Conservation (phyloP, 2,797 vertebrate species). For the Argyrosomus regius region DNA sequence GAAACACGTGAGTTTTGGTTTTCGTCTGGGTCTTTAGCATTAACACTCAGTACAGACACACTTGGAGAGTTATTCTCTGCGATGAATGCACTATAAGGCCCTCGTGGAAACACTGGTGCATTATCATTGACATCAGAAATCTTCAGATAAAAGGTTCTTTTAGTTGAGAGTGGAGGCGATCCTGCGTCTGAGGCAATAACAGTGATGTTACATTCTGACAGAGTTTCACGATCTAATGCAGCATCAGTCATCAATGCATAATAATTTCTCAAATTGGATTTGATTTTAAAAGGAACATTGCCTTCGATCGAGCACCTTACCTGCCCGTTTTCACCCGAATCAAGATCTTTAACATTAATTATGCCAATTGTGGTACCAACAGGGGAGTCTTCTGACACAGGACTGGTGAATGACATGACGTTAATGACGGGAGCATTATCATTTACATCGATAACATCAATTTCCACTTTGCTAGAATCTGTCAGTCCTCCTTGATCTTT, state of each 20-base stretch:
- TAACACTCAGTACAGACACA: conserved; percentile 64
- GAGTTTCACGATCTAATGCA: conserved; percentile 76
- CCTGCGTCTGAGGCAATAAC: conserved; percentile 76
- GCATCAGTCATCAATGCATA: conserved; percentile 71
- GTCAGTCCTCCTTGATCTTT: conserved; percentile 80
- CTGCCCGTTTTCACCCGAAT: conserved; percentile 71
- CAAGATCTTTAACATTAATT: conserved; percentile 82
- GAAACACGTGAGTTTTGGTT: conserved; percentile 82
- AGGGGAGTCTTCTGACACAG: conserved; percentile 84
- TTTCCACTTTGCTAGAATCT: conserved; percentile 79
- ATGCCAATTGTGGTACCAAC: conserved; percentile 82
- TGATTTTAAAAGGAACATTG: conserved; percentile 63
- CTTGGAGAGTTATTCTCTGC: conserved; percentile 71
- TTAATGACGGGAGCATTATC: conserved; percentile 87
- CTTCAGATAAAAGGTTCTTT: conserved; percentile 61
- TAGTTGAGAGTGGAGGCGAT: conserved; percentile 66
- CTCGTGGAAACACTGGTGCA: conserved; percentile 71
- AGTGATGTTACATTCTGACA: conserved; percentile 77
- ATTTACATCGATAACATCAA: conserved; percentile 87
- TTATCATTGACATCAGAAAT: conserved; percentile 85
- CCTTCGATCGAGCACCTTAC: conserved; percentile 59
- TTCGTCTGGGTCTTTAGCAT: conserved; percentile 75
- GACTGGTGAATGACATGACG: conserved; percentile 81
- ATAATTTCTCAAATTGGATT: conserved; percentile 72
- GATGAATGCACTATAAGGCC: conserved; percentile 35